Evolutionary conservation across 35 echinoderm and acorn worm species (phyloP), one percentile per base, ranked within the genome.

Genomic region (Eucidaris tribuloides): DNA sequence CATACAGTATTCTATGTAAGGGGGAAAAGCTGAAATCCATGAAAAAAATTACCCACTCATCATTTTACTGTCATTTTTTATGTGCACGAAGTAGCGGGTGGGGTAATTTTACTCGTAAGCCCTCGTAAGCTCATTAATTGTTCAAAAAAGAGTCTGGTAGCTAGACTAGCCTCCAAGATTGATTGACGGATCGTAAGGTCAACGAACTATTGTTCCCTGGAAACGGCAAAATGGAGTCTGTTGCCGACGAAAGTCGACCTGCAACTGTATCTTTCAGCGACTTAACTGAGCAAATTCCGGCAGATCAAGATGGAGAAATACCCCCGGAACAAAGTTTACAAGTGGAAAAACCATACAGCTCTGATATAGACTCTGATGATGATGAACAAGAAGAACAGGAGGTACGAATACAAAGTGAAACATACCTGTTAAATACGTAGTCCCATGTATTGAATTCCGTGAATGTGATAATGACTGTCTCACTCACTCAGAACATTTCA

Each of bases 191-290:
- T n/a, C n/a, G 58, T 18, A 60, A 39, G 66, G 29, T 74, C 68
- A 74, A 74, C 18, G 68, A 74, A 74, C 68, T 74, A n/a, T 74
- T 25, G 41, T 44, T 74, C 38, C 68, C 44, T 68, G 30, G 40
- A 42, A 41, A 74, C 68, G 23, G 40, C 68, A 74, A 74, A 42
- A 74, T 74, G 68, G 68, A 33, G 68, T 74, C 68, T 41, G 68
- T 42, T 74, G 68, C 68, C 35, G 68, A 74, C 38, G n/a, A n/a
- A n/a, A 74, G 68, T 74, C 68, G 68, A 5, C 68, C 68, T 9
- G 35, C 38, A 74, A 74, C 68, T 43, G 68, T 74, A 40, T 74
- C 68, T 14, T 74, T 74, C 20, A 74, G 68, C 68, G 68, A 74
- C 37, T 23, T 74, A 3, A 74, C 68, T 13, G 68, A 74, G 20